Evolutionary conservation across 2,888 invertebrate genomes (phyloP).

Genomic region (Euclidia mi): DNA sequence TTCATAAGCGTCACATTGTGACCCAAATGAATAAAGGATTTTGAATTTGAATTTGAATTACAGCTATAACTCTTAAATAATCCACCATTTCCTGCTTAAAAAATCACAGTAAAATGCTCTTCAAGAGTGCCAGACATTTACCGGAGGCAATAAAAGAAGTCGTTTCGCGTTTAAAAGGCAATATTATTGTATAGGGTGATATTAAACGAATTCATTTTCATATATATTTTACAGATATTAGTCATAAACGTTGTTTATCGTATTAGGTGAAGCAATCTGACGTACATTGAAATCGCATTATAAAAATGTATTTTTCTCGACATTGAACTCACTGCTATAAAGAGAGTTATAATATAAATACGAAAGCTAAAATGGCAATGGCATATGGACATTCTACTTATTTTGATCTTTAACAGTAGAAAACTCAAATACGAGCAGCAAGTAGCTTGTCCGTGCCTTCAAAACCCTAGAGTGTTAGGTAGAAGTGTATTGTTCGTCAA

Average conservation of each 20-base stretch:
- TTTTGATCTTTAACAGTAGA: no score
- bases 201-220: constrained; percentile 22
- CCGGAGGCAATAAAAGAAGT: constrained; percentile 17
- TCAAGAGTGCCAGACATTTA: constrained; percentile 15
- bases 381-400: no score
- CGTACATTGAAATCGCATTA: background rate
- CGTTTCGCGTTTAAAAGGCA: constrained; percentile 19
- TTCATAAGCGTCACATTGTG: no score
- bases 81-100: background rate
- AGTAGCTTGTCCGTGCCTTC: no score
- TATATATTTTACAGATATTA: constrained; percentile 13
- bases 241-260: constrained; percentile 19
- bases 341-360: no score
- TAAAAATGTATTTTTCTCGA: background rate
- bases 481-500: no score
- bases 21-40: no score
- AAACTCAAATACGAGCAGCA: no score
- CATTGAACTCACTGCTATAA: no score
- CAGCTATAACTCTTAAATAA: constrained; percentile 8
- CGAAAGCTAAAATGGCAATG: no score
- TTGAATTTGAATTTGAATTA: no score
- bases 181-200: constrained; percentile 22
- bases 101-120: constrained; percentile 11
- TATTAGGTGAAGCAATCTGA: constrained; percentile 7
- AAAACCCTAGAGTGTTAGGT: no score